Conservation (phyloP, 2,113 vertebrate genomes). For the Uropsilus gracilis region DNA sequence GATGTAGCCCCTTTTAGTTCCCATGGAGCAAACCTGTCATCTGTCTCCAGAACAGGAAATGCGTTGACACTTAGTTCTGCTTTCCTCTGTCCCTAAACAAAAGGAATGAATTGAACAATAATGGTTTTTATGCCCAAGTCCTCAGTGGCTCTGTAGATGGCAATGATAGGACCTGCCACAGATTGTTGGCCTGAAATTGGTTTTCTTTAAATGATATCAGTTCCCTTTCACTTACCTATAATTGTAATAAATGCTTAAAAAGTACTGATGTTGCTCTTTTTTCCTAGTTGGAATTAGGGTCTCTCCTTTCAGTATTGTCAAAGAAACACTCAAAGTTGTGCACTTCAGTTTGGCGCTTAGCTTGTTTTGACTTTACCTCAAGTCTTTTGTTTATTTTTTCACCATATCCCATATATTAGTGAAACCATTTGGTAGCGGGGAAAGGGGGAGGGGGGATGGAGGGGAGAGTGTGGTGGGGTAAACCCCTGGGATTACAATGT, state of each 20-base stretch:
- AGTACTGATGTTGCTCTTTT: not conserved
- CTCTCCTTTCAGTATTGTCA: not conserved
- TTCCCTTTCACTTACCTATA: not conserved
- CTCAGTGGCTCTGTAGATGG: not conserved
- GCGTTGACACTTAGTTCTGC: not conserved
- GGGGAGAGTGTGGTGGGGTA: no score
- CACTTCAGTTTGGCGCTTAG: no score
- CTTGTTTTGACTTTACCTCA: no score
- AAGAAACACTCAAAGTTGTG: no score
- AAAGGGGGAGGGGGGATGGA: no score
- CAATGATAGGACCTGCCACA: not conserved
- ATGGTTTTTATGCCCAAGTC: not conserved
- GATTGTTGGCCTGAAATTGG: not conserved
- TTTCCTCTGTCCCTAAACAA: slow-evolving; percentile 6
- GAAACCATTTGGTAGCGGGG: no score
- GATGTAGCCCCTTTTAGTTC: not conserved
- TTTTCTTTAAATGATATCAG: not conserved
- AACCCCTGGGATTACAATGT: no score
- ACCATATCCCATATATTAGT: no score
- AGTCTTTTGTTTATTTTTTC: no score
- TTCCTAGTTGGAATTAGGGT: not conserved
- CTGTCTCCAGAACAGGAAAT: slow-evolving; percentile 14
- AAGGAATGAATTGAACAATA: not conserved
- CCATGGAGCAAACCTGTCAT: not conserved
- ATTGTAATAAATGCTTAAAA: not conserved